Evolutionary conservation across 1,140 invertebrate genomes (phyloP).

Genomic region (Drosophila lacertosa): DNA sequence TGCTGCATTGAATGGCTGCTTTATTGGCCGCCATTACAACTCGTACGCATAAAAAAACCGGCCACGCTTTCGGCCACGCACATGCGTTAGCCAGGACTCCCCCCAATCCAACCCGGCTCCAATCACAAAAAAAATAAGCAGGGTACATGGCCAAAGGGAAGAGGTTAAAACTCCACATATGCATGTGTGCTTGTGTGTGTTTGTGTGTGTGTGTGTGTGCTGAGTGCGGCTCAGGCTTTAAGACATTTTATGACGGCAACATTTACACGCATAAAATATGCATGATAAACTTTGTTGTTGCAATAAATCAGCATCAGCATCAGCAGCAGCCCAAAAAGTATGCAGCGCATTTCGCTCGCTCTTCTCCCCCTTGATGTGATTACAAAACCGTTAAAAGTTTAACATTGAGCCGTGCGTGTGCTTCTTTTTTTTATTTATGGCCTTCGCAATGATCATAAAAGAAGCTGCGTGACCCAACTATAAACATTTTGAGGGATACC

Average conservation of each 20-base stretch:
- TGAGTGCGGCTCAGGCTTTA: conserved; percentile 34
- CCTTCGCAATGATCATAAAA: conserved; percentile 44
- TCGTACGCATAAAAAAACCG: conserved; percentile 76
- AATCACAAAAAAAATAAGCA: too few relatives aligned
- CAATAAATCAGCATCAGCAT: conserved; percentile 72
- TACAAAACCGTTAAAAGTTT: conserved; percentile 70
- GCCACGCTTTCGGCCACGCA: conserved; percentile 46
- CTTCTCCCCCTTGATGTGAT: conserved; percentile 57
- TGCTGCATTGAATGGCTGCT: conserved; percentile 76
- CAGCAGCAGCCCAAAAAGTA: conserved; percentile 54
- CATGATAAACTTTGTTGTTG: conserved; percentile 83
- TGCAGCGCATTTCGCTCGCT: conserved; percentile 50
- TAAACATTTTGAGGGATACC: conserved; percentile 40
- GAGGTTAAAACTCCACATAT: background rate
- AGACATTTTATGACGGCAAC: conserved; percentile 80
- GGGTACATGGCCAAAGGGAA: too few relatives aligned
- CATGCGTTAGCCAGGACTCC: conserved; percentile 13
- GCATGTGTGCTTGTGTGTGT: conserved; percentile 15
- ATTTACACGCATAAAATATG: conserved; percentile 83
- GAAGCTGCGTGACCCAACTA: conserved; percentile 60
- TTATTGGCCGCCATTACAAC: conserved; percentile 80
- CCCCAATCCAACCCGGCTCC: too few relatives aligned
- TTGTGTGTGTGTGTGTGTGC: background rate
- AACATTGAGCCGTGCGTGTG: conserved; percentile 33
- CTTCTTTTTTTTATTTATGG: conserved; percentile 67